Evolutionary conservation across 2,113 vertebrate species (phyloP).

Genomic region (Callospermophilus lateralis): DNA sequence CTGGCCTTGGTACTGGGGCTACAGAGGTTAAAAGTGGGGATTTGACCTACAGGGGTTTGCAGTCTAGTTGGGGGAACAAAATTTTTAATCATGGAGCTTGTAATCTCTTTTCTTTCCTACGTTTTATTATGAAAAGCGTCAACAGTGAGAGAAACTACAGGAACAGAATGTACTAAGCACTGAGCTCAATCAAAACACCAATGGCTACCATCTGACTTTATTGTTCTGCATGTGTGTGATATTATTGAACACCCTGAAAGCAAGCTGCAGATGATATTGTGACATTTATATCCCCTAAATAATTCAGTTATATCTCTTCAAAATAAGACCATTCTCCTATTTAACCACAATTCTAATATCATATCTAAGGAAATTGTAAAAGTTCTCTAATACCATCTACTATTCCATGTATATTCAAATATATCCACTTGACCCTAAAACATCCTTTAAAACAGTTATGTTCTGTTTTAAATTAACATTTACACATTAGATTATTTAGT

Average conservation of each 20-base stretch:
- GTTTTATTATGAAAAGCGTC: background rate
- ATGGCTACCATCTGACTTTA: background rate
- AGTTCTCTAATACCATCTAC: background rate
- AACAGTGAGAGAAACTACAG: background rate
- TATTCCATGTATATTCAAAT: background rate
- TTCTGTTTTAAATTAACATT: conserved; percentile 2
- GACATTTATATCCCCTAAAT: background rate
- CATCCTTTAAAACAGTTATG: background rate
- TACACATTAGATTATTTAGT: background rate
- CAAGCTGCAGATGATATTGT: background rate
- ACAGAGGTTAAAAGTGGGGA: too few species aligned
- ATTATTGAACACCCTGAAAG: background rate
- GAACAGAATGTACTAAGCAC: background rate
- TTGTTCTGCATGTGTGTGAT: background rate
- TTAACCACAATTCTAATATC: background rate
- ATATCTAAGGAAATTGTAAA: conserved; percentile 17
- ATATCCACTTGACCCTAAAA: background rate
- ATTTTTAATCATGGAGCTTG: background rate
- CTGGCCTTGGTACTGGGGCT: background rate
- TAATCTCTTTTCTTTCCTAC: background rate
- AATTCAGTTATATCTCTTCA: background rate
- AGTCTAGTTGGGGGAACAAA: background rate
- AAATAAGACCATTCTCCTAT: conserved; percentile 5
- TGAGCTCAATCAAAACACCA: background rate
- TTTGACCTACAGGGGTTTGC: background rate